Evolutionary conservation across 1,140 invertebrate genomes (phyloP), one percentile per base, ranked within the genome.

Genomic region (Bilobella aurantiaca): DNA sequence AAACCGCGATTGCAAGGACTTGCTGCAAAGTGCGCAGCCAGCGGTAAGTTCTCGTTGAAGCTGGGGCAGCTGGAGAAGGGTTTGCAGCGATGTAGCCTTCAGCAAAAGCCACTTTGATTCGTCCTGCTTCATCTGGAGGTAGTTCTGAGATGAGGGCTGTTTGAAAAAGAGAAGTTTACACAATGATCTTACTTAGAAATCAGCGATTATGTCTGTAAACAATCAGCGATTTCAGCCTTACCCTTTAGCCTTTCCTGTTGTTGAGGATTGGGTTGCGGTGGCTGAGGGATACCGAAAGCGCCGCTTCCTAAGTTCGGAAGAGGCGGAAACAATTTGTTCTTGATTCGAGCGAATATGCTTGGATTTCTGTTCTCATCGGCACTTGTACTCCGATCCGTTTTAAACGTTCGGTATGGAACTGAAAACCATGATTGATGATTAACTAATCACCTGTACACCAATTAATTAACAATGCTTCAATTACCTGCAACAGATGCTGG

Each of bases 61-160:
- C 68, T 46, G 32, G 66, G 34, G 59, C 64, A 8, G 67, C 58
- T 56, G 68, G n/a, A n/a, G n/a, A 58, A 27, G 67, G 67, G 57
- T 66, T 72, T 27, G 63, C 69, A 23, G 71, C 74, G 37, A 69
- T 74, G 77, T 93, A 94, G 5, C 92, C 92, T 78, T 95, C 91
- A 57, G 90, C 90, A 79, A 94, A 95, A 0, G 91, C 90, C 68
- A 91, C 81, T 80, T 91, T 91, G 18, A 92, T 78, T 71, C 83
- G 84, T 72, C 88, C 82, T 69, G 86, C 83, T 73, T 90, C 83
- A 32, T 79, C 78, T 14, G 73, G 67, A 56, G 77, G 75, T 37
- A 82, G 67, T 67, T 77, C 77, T 8, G 68, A 63, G 16, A 79
- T 32, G 30, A 80, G 31, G 27, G 64, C 75, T 77, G 53, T 18